Evolutionary conservation across 2,888 invertebrate genomes (phyloP).

Genomic region (Ceramica pisi): DNA sequence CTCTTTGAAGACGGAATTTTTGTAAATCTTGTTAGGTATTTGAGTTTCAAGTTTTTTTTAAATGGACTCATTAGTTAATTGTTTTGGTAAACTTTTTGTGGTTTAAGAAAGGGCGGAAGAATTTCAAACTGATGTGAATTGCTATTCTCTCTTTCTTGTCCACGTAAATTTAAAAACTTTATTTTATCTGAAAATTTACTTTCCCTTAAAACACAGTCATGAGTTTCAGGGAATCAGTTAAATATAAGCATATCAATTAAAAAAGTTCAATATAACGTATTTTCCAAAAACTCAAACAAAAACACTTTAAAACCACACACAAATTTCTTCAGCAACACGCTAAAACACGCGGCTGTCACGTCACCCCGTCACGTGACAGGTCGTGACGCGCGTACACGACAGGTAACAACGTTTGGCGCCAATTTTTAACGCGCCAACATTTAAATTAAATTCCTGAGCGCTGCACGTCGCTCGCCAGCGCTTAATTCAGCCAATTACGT

Average conservation of each 20-base stretch:
- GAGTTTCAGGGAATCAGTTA: too few relatives aligned
- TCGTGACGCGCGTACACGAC: conserved; percentile 71
- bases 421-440: conserved; percentile 87
- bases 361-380: conserved; percentile 49
- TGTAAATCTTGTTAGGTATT: conserved; percentile 57
- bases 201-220: too few relatives aligned
- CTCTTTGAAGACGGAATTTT: conserved; percentile 69
- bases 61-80: conserved; percentile 44
- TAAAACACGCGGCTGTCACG: conserved; percentile 56
- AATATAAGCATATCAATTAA: too few relatives aligned
- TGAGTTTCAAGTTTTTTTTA: conserved; percentile 38
- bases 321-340: conserved; percentile 39
- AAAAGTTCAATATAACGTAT: not conserved
- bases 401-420: conserved; percentile 83
- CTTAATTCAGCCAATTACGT: conserved; percentile 86
- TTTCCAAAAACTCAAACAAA: not conserved
- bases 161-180: not conserved
- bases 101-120: conserved; percentile 31
- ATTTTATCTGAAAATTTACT: too few relatives aligned
- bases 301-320: conserved; percentile 30
- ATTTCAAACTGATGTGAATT: conserved; percentile 11
- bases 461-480: conserved; percentile 68
- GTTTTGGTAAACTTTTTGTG: conserved; percentile 32
- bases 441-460: conserved; percentile 85
- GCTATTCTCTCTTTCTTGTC: not conserved